Evolutionary conservation across 2,113 vertebrate species (phyloP).

Genomic region (Vulpes ferrilata): DNA sequence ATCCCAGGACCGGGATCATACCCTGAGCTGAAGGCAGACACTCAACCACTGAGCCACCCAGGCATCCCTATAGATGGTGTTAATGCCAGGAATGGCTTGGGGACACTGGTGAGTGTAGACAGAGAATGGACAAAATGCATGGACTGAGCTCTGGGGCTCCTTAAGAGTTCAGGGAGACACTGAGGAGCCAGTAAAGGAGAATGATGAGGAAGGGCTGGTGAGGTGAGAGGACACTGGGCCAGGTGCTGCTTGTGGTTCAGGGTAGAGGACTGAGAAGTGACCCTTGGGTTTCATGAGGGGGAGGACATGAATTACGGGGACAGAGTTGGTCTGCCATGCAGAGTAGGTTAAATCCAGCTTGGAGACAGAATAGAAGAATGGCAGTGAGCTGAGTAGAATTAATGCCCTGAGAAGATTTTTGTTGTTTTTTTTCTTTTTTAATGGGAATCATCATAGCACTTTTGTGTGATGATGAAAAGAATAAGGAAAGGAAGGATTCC

Average conservation of each 20-base stretch:
- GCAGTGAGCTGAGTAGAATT: neutral
- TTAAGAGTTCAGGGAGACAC: neutral
- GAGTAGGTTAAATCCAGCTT: neutral
- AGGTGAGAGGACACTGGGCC: neutral
- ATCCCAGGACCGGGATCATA: too few relatives aligned
- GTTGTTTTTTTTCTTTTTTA: neutral
- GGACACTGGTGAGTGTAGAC: fast-evolving
- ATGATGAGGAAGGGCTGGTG: neutral
- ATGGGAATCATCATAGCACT: neutral
- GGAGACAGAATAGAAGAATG: neutral
- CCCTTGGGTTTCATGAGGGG: neutral
- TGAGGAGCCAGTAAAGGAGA: neutral
- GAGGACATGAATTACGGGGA: neutral
- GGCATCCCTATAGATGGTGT: too few relatives aligned
- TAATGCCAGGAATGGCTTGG: neutral
- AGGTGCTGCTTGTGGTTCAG: neutral
- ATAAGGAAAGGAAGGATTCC: neutral
- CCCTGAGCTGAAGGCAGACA: too few relatives aligned
- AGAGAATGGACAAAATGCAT: neutral
- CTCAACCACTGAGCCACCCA: too few relatives aligned
- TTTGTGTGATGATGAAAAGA: neutral
- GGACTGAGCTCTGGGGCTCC: neutral
- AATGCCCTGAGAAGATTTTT: neutral
- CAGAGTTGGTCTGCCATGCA: neutral
- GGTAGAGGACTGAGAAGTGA: neutral